Conservation (phyloP, 2,888 invertebrate species). For the Latheticus oryzae region DNA sequence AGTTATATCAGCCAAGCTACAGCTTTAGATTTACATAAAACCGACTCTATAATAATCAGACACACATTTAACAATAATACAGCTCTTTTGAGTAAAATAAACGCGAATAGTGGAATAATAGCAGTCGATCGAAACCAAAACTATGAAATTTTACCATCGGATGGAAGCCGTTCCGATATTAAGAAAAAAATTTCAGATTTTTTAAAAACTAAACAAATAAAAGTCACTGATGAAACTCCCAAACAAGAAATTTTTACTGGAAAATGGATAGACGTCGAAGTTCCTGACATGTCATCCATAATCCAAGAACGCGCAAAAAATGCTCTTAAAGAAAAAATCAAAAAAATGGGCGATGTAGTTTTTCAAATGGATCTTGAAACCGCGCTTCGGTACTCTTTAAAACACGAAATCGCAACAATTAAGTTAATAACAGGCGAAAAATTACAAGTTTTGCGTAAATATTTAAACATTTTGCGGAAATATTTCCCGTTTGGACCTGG, state of each 20-base stretch:
- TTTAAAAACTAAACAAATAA: slow-evolving; percentile 63
- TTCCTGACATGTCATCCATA: slow-evolving; percentile 53
- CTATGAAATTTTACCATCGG: slow-evolving; percentile 42
- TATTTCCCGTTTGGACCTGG: slow-evolving; percentile 84
- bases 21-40: slow-evolving; percentile 73
- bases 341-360: slow-evolving; percentile 70
- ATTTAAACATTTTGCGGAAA: slow-evolving; percentile 76
- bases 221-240: slow-evolving; percentile 38
- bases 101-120: slow-evolving; percentile 70
- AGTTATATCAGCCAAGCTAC: slow-evolving; percentile 75
- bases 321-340: slow-evolving; percentile 59
- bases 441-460: slow-evolving; percentile 79
- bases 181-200: slow-evolving; percentile 69
- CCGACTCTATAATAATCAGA: slow-evolving; percentile 71
- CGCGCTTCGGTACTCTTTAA: slow-evolving; percentile 83
- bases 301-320: slow-evolving; percentile 55
- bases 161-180: slow-evolving; percentile 51
- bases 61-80: slow-evolving; percentile 69
- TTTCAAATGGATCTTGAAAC: slow-evolving; percentile 91
- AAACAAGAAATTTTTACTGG: slow-evolving; percentile 51
- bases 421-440: slow-evolving; percentile 78
- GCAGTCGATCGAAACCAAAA: slow-evolving; percentile 63
- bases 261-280: slow-evolving; percentile 65
- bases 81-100: slow-evolving; percentile 66
- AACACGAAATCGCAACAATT: slow-evolving; percentile 83